phyloP scores from a whole-genome alignment of 2,888 invertebrate genomes.

The Zele albiditarsus region DNA sequence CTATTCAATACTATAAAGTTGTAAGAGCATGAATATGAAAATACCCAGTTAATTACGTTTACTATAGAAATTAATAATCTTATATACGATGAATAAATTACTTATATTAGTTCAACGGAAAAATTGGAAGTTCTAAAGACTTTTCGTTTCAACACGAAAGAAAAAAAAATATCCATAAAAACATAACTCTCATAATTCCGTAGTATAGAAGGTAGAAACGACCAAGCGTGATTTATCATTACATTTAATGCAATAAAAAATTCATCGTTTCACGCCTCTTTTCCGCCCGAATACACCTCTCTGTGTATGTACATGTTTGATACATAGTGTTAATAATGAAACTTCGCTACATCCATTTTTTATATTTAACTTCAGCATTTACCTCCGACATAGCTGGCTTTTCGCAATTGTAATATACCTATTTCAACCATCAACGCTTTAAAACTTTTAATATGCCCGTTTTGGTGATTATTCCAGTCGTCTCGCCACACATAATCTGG shows the following conservation, averaged over 20 bases:
- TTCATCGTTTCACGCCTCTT: constrained; percentile 43
- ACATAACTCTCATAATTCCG: constrained; percentile 17
- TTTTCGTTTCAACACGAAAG: constrained; percentile 3
- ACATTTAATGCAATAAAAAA: constrained; percentile 56
- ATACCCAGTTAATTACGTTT: no score
- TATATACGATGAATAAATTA: background rate
- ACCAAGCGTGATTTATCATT: constrained; percentile 54
- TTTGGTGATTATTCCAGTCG: constrained; percentile 45
- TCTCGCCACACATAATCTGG: constrained; percentile 2
- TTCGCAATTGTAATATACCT: constrained; percentile 11
- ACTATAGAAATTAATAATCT: no score
- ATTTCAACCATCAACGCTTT: constrained; percentile 26
- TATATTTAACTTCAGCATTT: constrained; percentile 20
- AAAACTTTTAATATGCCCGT: constrained; percentile 46
- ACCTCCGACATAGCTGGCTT: constrained; percentile 6
- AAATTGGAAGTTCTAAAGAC: background rate
- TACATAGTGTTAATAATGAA: constrained; percentile 64
- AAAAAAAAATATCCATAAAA: background rate
- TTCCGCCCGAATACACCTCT: constrained; percentile 19
- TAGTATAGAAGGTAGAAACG: constrained; percentile 13
- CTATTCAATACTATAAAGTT: no score
- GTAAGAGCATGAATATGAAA: no score
- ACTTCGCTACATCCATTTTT: constrained; percentile 40
- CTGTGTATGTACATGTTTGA: constrained; percentile 52
- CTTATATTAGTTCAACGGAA: background rate